Base-by-base conservation (phyloP, 2,888 invertebrate genomes). In the Plebejus melissa region DNA sequence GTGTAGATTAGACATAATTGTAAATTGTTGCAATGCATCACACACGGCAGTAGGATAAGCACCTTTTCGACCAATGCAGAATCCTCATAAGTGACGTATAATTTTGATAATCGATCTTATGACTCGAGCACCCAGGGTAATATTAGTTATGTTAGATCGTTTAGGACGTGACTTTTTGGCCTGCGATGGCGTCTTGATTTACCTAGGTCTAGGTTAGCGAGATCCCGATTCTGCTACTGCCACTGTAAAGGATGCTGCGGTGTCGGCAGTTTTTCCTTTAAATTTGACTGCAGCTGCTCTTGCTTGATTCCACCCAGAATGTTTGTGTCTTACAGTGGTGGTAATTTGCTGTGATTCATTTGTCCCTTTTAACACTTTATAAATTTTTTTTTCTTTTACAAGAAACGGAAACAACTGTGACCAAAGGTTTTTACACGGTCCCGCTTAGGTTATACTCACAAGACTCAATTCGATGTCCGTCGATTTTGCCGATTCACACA, bases 61-160 rank as follows among this genome's bases (percentile, higher is more conserved):
- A 84, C 84, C 85, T 83, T 83, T 84, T 83, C 82, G 90, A 91
- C 91, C 91, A 91, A 91, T 88, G 86, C 86, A 90, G 88, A 54
- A 86, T 86, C 87, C 85, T 86, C 85, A 84, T 84, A 81, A 82
- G 82, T 82, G 81, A 81, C 83, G 85, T 76, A 85, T 84, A 82
- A 83, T 83, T 84, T 85, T 83, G 78, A 78, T 82, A 83, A 88
- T 87, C 86, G 86, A 89, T 91, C 92, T 92, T 92, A 92, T 93
- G 93, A 92, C 90, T 90, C 85, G 89, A 86, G 85, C 86, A 87
- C 91, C 89, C 93, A 93, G 93, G 93, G 93, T 93, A 92, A 88
- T 86, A 82, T 84, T 76, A 65, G 80, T 85, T 88, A 80, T 81
- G 86, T 86, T 87, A 83, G 82, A 86, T 88, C 82, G 82, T 85